Base-by-base conservation (phyloP, 2,113 vertebrate species). In the Orthonyx spaldingii region DNA sequence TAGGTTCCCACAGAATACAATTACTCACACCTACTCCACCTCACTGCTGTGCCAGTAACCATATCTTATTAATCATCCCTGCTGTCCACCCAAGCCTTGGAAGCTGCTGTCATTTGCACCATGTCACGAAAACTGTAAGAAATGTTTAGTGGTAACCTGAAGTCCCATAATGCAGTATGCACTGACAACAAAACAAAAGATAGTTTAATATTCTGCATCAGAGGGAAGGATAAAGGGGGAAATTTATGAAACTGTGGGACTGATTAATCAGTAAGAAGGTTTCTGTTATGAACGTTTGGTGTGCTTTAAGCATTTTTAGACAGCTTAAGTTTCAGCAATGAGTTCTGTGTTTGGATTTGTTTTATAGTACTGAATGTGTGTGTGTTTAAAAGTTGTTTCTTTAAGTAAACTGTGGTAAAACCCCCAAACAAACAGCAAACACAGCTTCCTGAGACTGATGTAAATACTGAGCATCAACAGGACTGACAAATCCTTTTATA, bases 11-110 rank as follows among this genome's bases (percentile, higher is more conserved):
- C 76, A 88, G 87, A 91, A 72, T 76, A 68, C 56, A 77, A 92
- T 89, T 92, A 79, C 50, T 92, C 92, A 93, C 64, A 42, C 37
- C 69, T 91, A 57, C 75, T 95, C 86, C 74, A 84, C 77, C 89
- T 92, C 78, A 32, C n/a, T 89, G 15, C 64, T 74, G 33, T 49
- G 37, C 60, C 83, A 57, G 50, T 75, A 72, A 55, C 52, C 33
- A 1, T 71, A 26, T 49, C 39, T 74, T 52, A 82, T 61, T 75
- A 71, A 83, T 85, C 52, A 81, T 52, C 14, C 6, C 56, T 39
- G 7, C 46, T 66, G 72, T 13, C 74, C 71, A 88, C 64, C 59
- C 79, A 75, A 57, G 49, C 49, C 49, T 80, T 79, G 75, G 35
- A 87, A 78, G 42, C 30, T 84, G 27, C 65, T 68, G 6, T 65